Base-by-base conservation (phyloP, 1,140 invertebrate genomes). In the Drosophila parvula region DNA sequence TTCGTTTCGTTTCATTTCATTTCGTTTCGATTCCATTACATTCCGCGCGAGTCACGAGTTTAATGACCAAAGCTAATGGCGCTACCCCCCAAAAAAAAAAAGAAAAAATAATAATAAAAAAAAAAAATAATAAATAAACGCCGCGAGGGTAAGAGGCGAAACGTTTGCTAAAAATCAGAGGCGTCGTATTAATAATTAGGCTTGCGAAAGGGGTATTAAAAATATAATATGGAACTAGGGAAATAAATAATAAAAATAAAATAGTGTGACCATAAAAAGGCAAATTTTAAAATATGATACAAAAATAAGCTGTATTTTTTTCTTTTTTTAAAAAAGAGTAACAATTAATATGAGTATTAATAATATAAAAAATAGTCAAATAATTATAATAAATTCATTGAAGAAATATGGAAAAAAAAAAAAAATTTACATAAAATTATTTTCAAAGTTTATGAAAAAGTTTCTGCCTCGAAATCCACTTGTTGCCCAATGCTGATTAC, bases 11-110 rank as follows among this genome's bases (percentile, higher is more conserved):
- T 55, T 4, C 51, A 34, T 22, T 36, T 36, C 50, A 16, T 22
- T 36, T 36, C 32, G 4, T 27, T 47, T 32, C 34, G 38, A 56
- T 59, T 55, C 60, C 53, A 62, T 74, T 74, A 36, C 61, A 60
- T 57, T 50, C 48, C 40, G 22, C n/a, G 14, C 36, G 38, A 75
- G 71, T 75, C 71, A 74, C 71, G 71, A 74, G 71, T 75, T 75
- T 75, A 75, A 74, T 74, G 71, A 74, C 71, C 71, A 74, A 64
- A 50, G 57, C 57, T 18, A 62, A 74, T 63, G 71, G 59, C 69
- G 70, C 70, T 75, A 74, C 48, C 70, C 40, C 22, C 43, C 50
- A 53, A 22, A 34, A 50, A 53, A 51, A 48, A n/a, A 0, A 28
- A 28, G 2, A 5, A 28, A 2, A 9, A 28, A 27, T 45, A 12